A percentile compares a stretch with the other conserved stretches of the same genome.
Conservation (phyloP, 2,888 invertebrate species). For the Timema podura region DNA sequence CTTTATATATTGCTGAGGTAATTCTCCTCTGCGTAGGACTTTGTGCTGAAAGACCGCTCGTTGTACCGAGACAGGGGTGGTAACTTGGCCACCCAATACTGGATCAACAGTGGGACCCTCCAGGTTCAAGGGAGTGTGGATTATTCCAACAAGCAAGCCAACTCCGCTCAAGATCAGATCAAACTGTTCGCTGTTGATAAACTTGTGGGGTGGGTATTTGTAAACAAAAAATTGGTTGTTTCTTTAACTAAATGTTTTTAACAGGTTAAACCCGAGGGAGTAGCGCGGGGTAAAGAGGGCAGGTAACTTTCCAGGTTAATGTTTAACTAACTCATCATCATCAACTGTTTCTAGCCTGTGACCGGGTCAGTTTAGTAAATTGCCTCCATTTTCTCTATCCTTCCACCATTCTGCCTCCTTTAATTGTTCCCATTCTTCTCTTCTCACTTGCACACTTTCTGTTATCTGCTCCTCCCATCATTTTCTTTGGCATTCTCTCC, state of each 20-base stretch:
- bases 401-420: no score
- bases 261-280: not conserved
- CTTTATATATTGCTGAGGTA: no score
- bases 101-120: constrained; percentile 72
- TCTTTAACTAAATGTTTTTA: not conserved
- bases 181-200: constrained; percentile 67
- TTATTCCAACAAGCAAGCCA: constrained; percentile 58
- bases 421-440: no score
- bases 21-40: constrained; percentile 44
- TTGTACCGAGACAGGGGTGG: constrained; percentile 61
- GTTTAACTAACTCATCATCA: no score
- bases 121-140: constrained; percentile 69
- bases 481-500: no score
- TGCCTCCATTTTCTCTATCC: no score
- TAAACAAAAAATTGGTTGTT: not conserved
- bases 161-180: constrained; percentile 59
- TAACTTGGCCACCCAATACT: constrained; percentile 65
- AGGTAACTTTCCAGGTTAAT: no score
- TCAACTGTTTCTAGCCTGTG: no score
- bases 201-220: constrained; percentile 57
- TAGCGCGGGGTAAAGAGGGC: not conserved
- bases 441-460: no score
- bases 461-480: no score
- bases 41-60: constrained; percentile 46
- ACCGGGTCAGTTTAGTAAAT: no score